Conservation (phyloP, 92 coral and sea anemone species). For the Desmophyllum pertusum region DNA sequence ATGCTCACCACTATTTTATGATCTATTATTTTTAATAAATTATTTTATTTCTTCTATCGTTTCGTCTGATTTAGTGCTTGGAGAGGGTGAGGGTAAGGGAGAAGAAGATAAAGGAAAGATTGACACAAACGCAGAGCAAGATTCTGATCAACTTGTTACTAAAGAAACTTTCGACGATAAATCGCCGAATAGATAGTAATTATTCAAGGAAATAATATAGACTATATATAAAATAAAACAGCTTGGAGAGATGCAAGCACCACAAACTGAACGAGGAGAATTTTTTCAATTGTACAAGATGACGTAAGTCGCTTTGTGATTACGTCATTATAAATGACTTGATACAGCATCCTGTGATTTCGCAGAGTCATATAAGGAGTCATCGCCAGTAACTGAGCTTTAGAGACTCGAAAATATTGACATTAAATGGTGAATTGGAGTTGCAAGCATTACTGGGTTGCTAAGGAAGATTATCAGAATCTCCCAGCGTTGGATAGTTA, state of each 20-base stretch:
- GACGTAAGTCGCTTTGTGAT: neutral
- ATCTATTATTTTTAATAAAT: neutral
- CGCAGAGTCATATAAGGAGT: neutral
- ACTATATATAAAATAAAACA: neutral
- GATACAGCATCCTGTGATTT: neutral
- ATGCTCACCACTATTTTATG: neutral
- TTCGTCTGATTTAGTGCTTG: neutral
- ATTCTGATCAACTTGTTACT: slow-evolving; percentile 17
- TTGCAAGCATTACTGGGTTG: neutral
- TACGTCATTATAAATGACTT: neutral
- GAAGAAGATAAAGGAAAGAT: neutral
- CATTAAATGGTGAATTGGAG: neutral
- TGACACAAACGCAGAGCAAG: neutral
- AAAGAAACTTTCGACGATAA: slow-evolving; percentile 1
- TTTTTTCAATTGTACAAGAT: neutral
- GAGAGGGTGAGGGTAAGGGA: neutral
- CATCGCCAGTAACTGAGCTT: neutral
- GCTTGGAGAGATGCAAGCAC: neutral
- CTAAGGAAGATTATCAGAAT: neutral
- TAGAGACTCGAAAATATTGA: neutral
- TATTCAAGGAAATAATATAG: neutral
- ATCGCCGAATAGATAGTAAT: slow-evolving; percentile 32
- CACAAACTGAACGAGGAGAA: neutral
- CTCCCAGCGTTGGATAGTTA: neutral
- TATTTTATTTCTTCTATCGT: neutral